Evolutionary conservation across 2,113 vertebrate species (phyloP).

Genomic region (Melanerpes formicivorus): DNA sequence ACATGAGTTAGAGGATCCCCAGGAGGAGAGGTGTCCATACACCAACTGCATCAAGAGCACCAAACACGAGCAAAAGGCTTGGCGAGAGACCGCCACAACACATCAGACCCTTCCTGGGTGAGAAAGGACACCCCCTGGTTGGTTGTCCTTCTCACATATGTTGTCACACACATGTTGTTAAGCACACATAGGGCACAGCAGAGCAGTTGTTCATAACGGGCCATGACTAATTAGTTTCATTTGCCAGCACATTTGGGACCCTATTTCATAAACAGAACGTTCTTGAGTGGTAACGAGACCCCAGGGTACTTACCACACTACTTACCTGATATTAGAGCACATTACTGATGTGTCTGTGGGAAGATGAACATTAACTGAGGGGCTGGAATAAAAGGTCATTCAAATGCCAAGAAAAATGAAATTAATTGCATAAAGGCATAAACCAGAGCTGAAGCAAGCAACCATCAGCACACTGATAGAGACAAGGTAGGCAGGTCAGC

Average conservation of each 20-base stretch:
- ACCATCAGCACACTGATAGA: not conserved
- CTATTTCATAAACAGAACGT: not conserved
- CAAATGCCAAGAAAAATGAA: conserved; percentile 27
- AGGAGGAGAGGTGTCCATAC: not conserved
- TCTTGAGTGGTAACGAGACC: not conserved
- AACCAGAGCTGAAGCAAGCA: not conserved
- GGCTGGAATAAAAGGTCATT: conserved; percentile 21
- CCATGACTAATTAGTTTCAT: conserved; percentile 19
- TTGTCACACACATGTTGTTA: not conserved
- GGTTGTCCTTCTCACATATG: not conserved
- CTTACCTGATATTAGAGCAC: conserved; percentile 27
- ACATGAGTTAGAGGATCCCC: not conserved
- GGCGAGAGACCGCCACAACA: not conserved
- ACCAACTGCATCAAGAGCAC: not conserved
- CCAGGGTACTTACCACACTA: not conserved
- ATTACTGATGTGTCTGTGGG: not conserved
- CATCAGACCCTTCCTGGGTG: not conserved
- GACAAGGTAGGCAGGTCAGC: not conserved
- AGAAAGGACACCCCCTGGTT: not conserved
- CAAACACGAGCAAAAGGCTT: not conserved
- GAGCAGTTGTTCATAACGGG: not conserved
- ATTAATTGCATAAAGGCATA: conserved; percentile 7
- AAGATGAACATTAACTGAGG: conserved; percentile 6
- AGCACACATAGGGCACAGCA: not conserved
- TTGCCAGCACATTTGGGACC: not conserved